phyloP scores from a whole-genome alignment of 2,888 invertebrate species.

The Geotrupes spiniger region DNA sequence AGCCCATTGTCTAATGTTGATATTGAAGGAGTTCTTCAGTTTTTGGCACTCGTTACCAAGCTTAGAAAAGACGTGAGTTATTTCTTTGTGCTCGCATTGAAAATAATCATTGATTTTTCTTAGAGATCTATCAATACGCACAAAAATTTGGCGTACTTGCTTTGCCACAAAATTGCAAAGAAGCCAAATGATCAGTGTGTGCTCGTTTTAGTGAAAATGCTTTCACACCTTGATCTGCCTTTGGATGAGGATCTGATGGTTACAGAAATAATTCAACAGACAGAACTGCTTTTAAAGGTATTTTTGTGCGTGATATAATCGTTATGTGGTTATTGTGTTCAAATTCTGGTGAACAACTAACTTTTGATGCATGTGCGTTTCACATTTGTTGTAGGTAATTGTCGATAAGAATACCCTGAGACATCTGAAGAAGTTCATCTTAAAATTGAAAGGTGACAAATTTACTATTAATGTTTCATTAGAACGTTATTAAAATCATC shows the following conservation, averaged over 20 bases:
- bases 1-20: slow-evolving; percentile 76
- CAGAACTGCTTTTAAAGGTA: not conserved
- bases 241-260: not conserved
- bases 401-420: no score
- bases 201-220: not conserved
- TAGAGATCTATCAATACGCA: not conserved
- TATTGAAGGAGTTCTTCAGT: slow-evolving; percentile 68
- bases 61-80: slow-evolving; percentile 2
- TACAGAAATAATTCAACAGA: not conserved
- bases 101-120: slow-evolving; percentile 13
- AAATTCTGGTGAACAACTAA: no score
- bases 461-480: no score
- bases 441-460: no score
- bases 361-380: no score
- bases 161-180: not conserved
- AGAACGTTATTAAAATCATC: no score
- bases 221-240: not conserved
- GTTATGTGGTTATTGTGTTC: no score
- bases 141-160: not conserved
- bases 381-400: no score
- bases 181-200: not conserved
- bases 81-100: slow-evolving; percentile 37
- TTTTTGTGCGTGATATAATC: no score
- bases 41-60: slow-evolving; percentile 53
- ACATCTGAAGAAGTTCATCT: no score